These are phyloP conservation scores for Heliconius aoede DNA, from an alignment of 2,888 invertebrate species.

Conservation along the genomic window DNA sequence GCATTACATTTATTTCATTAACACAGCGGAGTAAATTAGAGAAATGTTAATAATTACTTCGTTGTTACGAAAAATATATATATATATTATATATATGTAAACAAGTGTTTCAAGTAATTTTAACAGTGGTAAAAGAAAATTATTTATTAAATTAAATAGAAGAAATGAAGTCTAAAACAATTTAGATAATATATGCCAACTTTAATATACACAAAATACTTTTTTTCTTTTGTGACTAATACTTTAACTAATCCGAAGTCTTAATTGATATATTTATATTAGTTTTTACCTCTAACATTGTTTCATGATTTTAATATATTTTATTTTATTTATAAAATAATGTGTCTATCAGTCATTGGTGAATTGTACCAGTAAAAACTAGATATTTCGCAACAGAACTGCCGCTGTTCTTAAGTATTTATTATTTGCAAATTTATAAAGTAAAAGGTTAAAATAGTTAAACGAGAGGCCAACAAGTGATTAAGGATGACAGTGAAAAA, in stretches of 20 bases:
- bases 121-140: no score
- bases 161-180: no score
- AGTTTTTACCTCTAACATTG: neutral
- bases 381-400: neutral
- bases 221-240: neutral
- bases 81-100: no score
- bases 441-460: neutral
- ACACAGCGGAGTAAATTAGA: no score
- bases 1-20: no score
- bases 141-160: no score
- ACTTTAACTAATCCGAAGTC: neutral
- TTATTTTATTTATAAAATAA: neutral
- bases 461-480: constrained; percentile 11
- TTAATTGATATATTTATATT: neutral
- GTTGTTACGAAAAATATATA: no score
- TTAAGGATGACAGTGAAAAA: constrained; percentile 14
- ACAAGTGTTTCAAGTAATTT: no score
- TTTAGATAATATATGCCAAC: no score
- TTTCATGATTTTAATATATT: neutral
- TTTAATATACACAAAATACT: neutral
- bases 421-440: constrained; percentile 7
- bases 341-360: neutral
- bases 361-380: neutral
- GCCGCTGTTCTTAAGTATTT: neutral
- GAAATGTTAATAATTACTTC: no score